A percentile compares a stretch with the other conserved stretches of the same genome.
Evolutionary conservation across 2,113 vertebrate species (phyloP).

Genomic region (Tachysurus fulvidraco): DNA sequence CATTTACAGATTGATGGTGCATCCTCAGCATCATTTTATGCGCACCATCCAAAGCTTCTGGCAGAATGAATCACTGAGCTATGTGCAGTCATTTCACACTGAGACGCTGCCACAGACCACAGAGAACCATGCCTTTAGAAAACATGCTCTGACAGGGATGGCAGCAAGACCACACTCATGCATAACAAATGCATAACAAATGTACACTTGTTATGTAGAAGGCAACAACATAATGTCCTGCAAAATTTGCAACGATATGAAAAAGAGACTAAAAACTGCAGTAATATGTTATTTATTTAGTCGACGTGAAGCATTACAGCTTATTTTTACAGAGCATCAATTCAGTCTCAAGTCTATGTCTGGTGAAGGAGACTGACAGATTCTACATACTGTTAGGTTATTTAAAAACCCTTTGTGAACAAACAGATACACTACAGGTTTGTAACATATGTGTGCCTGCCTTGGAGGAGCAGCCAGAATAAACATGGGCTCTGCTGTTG

Average conservation of each 20-base stretch:
- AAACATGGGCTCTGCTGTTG: constrained; percentile 47
- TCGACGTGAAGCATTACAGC: neutral
- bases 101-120: constrained; percentile 44
- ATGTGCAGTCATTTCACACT: constrained; percentile 55
- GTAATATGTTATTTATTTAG: constrained; percentile 17
- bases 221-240: neutral
- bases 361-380: constrained; percentile 27
- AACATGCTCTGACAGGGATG: constrained; percentile 13
- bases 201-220: neutral
- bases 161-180: neutral
- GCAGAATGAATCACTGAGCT: constrained; percentile 58
- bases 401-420: constrained; percentile 19
- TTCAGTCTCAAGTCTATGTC: constrained; percentile 55
- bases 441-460: constrained; percentile 6
- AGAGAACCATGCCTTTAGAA: constrained; percentile 33
- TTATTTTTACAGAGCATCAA: constrained; percentile 53
- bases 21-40: constrained; percentile 55
- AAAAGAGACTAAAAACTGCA: neutral
- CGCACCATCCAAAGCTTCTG: constrained; percentile 45
- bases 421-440: constrained; percentile 25
- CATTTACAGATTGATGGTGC: constrained; percentile 56
- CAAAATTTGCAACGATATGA: neutral
- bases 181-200: constrained; percentile 12
- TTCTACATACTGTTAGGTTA: constrained; percentile 19
- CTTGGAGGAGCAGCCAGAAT: constrained; percentile 35